Conservation (phyloP, 2,797 vertebrate species). For the Cyprinella venusta region DNA sequence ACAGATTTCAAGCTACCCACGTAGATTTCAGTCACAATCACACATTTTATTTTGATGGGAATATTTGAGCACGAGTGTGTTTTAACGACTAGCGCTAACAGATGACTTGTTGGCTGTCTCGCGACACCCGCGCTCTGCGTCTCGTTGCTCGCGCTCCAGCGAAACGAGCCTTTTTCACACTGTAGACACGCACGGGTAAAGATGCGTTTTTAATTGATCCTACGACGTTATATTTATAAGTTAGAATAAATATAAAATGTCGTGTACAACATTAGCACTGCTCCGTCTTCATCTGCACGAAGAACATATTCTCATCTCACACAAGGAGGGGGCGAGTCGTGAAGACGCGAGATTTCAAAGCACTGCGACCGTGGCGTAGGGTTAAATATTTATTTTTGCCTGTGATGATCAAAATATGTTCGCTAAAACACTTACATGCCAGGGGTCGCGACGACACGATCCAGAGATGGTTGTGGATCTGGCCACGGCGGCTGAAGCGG, state of each 20-base stretch:
- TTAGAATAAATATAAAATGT: not conserved
- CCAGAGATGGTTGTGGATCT: conserved; percentile 51
- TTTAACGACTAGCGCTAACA: conserved; percentile 55
- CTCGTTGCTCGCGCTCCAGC: conserved; percentile 22
- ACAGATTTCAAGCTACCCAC: rapidly evolving
- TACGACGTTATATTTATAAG: not conserved
- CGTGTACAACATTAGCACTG: not conserved
- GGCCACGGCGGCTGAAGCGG: conserved; percentile 59
- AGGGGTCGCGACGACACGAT: conserved; percentile 48
- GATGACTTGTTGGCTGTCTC: conserved; percentile 54
- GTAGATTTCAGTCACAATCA: not conserved
- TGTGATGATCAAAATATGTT: conserved; percentile 31
- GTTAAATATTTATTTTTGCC: conserved; percentile 62
- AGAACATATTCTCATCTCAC: conserved; percentile 39
- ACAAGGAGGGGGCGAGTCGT: conserved; percentile 40
- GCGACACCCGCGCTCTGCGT: conserved; percentile 47
- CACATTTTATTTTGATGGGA: not conserved
- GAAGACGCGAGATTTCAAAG: conserved; percentile 58
- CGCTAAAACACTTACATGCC: conserved; percentile 60
- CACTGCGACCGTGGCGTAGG: conserved; percentile 56
- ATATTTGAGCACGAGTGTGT: not conserved
- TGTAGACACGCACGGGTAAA: not conserved
- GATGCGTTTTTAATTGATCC: not conserved
- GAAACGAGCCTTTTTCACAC: conserved; percentile 12
- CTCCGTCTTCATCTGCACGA: not conserved